phyloP scores from a whole-genome alignment of 2,797 vertebrate genomes.

The Leptatherina wallacei region DNA sequence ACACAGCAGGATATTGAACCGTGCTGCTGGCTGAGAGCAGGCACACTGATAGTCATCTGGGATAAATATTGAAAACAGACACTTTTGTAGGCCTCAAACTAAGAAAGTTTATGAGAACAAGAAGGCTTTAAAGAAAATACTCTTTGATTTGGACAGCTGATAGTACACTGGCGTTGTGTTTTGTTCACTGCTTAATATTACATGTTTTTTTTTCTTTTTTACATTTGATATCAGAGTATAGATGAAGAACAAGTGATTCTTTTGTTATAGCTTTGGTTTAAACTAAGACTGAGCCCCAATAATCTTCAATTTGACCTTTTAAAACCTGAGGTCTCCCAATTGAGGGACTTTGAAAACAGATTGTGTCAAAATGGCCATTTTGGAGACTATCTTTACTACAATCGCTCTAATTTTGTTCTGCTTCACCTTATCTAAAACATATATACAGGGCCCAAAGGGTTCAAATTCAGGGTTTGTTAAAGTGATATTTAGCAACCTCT shows the following conservation, averaged over 20 bases:
- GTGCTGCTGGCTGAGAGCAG: conserved; percentile 49
- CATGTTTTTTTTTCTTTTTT: neutral
- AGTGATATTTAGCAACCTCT: no score
- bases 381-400: no score
- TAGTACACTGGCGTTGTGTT: conserved; percentile 36
- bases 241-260: neutral
- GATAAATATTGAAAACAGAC: conserved; percentile 72
- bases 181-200: conserved; percentile 31
- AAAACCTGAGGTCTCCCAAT: no score
- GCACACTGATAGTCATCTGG: conserved; percentile 66
- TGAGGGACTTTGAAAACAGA: no score
- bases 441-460: no score
- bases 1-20: conserved; percentile 69
- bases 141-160: conserved; percentile 52
- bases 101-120: conserved; percentile 56
- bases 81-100: conserved; percentile 53
- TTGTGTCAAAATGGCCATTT: no score
- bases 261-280: neutral
- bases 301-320: no score
- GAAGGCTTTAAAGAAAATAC: conserved; percentile 55
- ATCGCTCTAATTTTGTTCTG: no score
- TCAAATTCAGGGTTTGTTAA: no score
- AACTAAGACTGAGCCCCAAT: neutral
- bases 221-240: no score
- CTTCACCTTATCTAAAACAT: no score